These are phyloP conservation scores for Drosophila funebris DNA, from an alignment of 1,140 invertebrate species.

Conservation along the genomic window DNA sequence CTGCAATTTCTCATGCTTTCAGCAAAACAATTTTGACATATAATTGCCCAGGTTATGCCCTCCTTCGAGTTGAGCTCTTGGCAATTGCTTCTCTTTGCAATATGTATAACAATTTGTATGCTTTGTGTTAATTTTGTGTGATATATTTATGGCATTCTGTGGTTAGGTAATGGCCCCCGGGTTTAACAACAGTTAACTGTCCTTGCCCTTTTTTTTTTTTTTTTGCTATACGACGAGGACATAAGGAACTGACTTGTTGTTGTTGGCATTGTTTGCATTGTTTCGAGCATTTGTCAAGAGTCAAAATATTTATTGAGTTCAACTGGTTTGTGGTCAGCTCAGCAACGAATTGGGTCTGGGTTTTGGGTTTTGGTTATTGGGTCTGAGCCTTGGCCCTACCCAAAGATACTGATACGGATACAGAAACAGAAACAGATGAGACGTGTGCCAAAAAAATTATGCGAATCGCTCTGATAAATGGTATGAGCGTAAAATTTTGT, in stretches of 20 bases:
- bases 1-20: constrained; percentile 39
- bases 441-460: constrained; percentile 75
- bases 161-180: constrained; percentile 29
- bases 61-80: constrained; percentile 26
- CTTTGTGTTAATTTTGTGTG: constrained; percentile 51
- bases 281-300: constrained; percentile 70
- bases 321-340: constrained; percentile 64
- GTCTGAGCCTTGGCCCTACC: constrained; percentile 42
- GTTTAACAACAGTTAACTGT: constrained; percentile 28
- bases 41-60: constrained; percentile 50
- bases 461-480: constrained; percentile 70
- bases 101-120: constrained; percentile 40
- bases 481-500: constrained; percentile 77
- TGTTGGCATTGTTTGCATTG: constrained; percentile 48
- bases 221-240: background rate
- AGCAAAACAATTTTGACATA: constrained; percentile 52
- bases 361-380: constrained; percentile 4
- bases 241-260: constrained; percentile 1
- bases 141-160: constrained; percentile 41
- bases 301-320: constrained; percentile 82
- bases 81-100: constrained; percentile 8
- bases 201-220: background rate
- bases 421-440: constrained; percentile 14
- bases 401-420: constrained; percentile 15
- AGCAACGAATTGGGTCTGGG: constrained; percentile 2